Conservation (phyloP, 1,140 invertebrate species). For the Drosophila parvula region DNA sequence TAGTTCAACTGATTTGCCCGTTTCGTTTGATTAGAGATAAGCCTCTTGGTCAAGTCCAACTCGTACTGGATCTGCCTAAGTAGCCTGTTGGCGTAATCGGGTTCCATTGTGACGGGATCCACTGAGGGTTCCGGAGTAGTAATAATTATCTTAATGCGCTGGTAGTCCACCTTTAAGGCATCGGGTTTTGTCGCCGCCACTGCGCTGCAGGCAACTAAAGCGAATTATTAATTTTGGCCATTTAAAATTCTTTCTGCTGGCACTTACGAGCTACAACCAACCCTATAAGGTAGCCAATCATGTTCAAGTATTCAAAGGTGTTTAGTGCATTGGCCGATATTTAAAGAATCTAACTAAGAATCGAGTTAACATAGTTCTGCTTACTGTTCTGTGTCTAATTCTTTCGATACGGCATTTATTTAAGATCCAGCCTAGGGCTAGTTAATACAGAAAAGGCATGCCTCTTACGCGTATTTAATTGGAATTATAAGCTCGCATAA, state of each 20-base stretch:
- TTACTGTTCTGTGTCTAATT: background rate
- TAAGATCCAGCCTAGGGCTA: background rate
- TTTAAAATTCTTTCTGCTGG: background rate
- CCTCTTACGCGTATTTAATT: background rate
- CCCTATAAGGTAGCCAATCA: background rate
- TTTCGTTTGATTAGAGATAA: no score
- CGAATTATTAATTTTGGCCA: background rate
- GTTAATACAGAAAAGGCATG: background rate
- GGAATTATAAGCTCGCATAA: no score
- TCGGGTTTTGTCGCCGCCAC: no score
- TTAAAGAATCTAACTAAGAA: background rate
- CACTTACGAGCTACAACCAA: slow-evolving; percentile 8
- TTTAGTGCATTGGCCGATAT: background rate
- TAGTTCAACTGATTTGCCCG: no score
- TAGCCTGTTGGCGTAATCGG: background rate
- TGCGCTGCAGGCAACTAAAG: slow-evolving; percentile 2
- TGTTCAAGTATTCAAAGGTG: background rate
- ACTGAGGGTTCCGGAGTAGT: no score
- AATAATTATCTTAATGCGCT: no score
- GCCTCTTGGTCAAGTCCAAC: background rate
- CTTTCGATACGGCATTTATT: background rate
- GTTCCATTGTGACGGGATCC: background rate
- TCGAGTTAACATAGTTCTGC: background rate
- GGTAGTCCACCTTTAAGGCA: no score
- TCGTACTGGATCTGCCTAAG: background rate